Base-by-base conservation (phyloP, 1,140 invertebrate genomes). In the Neodiprion pinetum region DNA sequence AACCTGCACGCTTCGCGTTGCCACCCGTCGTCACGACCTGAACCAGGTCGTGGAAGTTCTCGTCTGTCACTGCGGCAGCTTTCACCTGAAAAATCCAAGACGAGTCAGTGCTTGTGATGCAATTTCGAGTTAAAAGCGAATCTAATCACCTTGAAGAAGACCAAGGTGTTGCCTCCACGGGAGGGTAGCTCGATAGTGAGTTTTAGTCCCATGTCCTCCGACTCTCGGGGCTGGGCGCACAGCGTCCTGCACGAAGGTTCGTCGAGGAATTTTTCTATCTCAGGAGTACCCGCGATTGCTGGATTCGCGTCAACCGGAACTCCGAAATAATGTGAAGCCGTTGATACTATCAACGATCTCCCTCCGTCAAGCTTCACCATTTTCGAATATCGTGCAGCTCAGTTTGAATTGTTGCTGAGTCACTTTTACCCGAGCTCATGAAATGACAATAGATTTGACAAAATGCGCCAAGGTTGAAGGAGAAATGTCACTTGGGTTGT, bases 1-100 rank as follows among this genome's bases (percentile, higher is more conserved):
- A 11, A 11, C 53, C 53, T 3, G 11, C 11, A 11, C n/a, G 11
- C 11, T 11, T 61, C 11, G 11, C 53, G 28, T 40, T 40, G 53
- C 81, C 82, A 0, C 83, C 82, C 2, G 82, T 87, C 0, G 87
- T 85, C 9, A 81, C 76, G 1, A 89, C 79, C 69, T 88, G 87
- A 1, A 89, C 81, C 0, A 87, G 72, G 0, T 89, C 86, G 73
- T 87, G 81, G 74, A 88, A 87, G 80, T 89, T 89, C 4, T 82
- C 80, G 10, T 87, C 85, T 0, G 85, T 87, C 7, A 89, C 79
- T 14, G 69, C 4, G 0, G 78, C 74, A 5, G 83, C 78, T 48
- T 77, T 74, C 7, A 88, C 48, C 86, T 88, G 28, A 4, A 68
- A 75, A 50, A 61, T 4, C 11, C 11, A 61, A 8, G 53, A 12